Conservation (phyloP, 2,888 invertebrate species). For the Drosophila quinaria region DNA sequence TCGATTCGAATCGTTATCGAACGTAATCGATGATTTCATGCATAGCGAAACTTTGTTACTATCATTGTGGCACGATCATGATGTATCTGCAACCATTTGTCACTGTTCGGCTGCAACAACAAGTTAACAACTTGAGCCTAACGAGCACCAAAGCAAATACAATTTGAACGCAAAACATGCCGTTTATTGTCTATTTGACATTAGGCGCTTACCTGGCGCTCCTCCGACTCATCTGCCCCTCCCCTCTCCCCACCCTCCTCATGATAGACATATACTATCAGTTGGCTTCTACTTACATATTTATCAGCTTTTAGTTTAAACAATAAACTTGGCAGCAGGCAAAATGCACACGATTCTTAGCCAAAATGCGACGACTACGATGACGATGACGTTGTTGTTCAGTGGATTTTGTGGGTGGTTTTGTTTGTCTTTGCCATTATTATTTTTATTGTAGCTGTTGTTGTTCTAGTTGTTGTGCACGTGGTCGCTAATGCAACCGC, state of each 20-base stretch:
- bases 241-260: background rate
- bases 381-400: slow-evolving; percentile 6
- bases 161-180: slow-evolving; percentile 48
- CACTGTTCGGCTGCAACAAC: slow-evolving; percentile 43
- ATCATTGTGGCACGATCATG: slow-evolving; percentile 74
- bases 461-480: slow-evolving; percentile 45
- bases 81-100: slow-evolving; percentile 77
- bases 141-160: slow-evolving; percentile 59
- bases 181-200: slow-evolving; percentile 73
- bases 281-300: slow-evolving; percentile 40
- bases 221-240: background rate
- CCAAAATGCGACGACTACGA: slow-evolving; percentile 49
- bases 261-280: slow-evolving; percentile 34
- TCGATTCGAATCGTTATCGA: slow-evolving; percentile 16
- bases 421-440: slow-evolving; percentile 5
- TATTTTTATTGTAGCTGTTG: slow-evolving; percentile 1
- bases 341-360: slow-evolving; percentile 51
- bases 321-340: slow-evolving; percentile 63
- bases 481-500: slow-evolving; percentile 64
- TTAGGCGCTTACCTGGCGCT: slow-evolving; percentile 75
- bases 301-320: slow-evolving; percentile 73
- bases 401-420: slow-evolving; percentile 14
- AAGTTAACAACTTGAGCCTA: slow-evolving; percentile 72
- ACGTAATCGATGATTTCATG: slow-evolving; percentile 64
- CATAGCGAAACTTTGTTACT: slow-evolving; percentile 42